A percentile compares a stretch with the other conserved stretches of the same genome.
Evolutionary conservation across 2,888 invertebrate genomes (phyloP).

Genomic region (Acrocyrtus sp.): DNA sequence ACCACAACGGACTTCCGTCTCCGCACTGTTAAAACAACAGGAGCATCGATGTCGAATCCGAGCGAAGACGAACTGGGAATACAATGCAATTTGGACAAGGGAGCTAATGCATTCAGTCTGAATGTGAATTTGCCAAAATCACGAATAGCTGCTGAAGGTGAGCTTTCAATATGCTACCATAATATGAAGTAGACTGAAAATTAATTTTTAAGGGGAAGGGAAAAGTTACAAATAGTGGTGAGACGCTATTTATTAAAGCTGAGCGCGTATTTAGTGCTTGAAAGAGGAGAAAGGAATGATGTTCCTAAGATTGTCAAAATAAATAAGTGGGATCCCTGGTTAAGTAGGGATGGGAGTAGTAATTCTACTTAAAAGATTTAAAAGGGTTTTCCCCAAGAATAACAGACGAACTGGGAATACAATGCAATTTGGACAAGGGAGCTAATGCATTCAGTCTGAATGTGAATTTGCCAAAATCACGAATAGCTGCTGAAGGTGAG

Average conservation of each 20-base stretch:
- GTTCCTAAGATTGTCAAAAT: too few species aligned
- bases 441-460: constrained; percentile 40
- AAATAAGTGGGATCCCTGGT: too few species aligned
- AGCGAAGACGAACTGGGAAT: constrained; percentile 52
- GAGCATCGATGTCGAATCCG: neutral
- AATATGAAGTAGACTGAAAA: neutral
- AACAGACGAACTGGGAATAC: constrained; percentile 52
- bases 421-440: constrained; percentile 50
- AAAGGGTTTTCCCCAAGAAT: too few species aligned
- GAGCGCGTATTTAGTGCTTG: too few species aligned
- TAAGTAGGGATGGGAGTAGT: too few species aligned
- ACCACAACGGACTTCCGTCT: constrained; percentile 36
- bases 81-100: constrained; percentile 51
- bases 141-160: constrained; percentile 23
- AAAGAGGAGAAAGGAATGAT: too few species aligned
- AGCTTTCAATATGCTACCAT: neutral
- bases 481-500: constrained; percentile 20
- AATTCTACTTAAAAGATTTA: too few species aligned
- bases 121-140: constrained; percentile 32
- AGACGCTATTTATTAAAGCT: too few species aligned
- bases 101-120: constrained; percentile 37
- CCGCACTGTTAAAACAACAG: constrained; percentile 31
- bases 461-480: constrained; percentile 29
- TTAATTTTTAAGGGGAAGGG: neutral
- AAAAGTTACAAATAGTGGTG: too few species aligned